Conservation (phyloP, 2,113 vertebrate genomes). For the Myocastor coypus region DNA sequence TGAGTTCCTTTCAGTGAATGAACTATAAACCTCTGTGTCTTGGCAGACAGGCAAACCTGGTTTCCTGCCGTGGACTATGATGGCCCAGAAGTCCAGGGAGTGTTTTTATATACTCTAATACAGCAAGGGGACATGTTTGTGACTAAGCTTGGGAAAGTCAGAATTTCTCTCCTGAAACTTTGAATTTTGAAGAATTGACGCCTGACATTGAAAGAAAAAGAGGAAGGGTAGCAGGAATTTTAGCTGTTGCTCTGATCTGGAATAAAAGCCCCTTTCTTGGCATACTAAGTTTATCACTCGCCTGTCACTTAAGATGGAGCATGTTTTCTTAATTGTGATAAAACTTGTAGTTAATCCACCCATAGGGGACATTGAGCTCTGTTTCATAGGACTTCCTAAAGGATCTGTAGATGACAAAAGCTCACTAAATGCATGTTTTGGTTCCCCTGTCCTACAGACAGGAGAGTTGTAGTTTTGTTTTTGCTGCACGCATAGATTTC, state of each 20-base stretch:
- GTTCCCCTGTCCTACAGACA: neutral
- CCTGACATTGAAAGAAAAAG: neutral
- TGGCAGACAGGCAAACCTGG: constrained; percentile 37
- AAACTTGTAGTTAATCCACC: neutral
- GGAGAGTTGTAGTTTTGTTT: neutral
- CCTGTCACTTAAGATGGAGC: neutral
- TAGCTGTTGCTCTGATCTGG: neutral
- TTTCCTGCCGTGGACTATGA: constrained; percentile 35
- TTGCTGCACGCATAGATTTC: neutral
- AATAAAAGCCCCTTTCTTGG: constrained; percentile 28
- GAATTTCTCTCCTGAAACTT: neutral
- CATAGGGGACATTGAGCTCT: neutral
- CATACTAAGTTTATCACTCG: neutral
- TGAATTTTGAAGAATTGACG: neutral
- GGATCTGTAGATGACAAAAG: neutral
- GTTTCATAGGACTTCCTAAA: constrained; percentile 16
- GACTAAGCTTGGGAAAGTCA: neutral
- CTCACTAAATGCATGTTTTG: neutral
- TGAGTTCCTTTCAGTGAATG: constrained; percentile 67
- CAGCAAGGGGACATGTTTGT: neutral
- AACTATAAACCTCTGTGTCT: constrained; percentile 33
- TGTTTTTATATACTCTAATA: neutral
- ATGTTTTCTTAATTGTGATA: neutral
- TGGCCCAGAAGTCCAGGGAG: neutral
- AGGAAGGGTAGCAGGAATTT: constrained; percentile 9